Percentiles rank a stretch among this genome's conserved stretches.
Evolutionary conservation across 30 jellyfish, hydroid and myxozoan genomes (phyloP).

Genomic region (Pelagia noctiluca): DNA sequence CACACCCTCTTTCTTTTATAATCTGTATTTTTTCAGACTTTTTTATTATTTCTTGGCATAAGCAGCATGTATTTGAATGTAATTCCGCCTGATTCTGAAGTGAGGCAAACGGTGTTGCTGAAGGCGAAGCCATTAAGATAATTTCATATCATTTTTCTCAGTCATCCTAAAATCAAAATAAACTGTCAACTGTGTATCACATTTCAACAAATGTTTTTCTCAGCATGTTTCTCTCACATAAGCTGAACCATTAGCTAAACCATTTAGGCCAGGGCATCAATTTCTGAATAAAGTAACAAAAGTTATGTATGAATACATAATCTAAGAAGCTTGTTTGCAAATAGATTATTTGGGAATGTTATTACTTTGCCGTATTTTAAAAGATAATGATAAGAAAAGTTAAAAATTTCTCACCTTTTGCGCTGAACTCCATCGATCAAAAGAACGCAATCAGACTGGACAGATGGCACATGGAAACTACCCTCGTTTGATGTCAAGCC

Average conservation of each 20-base stretch:
- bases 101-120: constrained; percentile 1
- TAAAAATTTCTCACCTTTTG: too few relatives aligned
- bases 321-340: constrained; percentile 28
- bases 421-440: not conserved
- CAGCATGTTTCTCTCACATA: too few relatives aligned
- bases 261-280: constrained; percentile 9
- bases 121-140: too few relatives aligned
- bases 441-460: too few relatives aligned
- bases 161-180: too few relatives aligned
- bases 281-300: constrained; percentile 5
- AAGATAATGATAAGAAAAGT: constrained; percentile 1
- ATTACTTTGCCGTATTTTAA: constrained; percentile 6
- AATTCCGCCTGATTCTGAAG: not conserved
- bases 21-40: not conserved
- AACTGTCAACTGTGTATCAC: too few relatives aligned
- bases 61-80: not conserved
- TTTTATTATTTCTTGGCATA: not conserved
- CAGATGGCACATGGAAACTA: not conserved
- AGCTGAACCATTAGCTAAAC: too few relatives aligned
- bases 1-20: not conserved
- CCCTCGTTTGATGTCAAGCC: constrained; percentile 1
- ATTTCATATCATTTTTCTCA: too few relatives aligned
- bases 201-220: too few relatives aligned
- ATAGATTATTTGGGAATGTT: constrained; percentile 10
- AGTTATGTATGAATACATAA: constrained; percentile 9